Percentiles rank a stretch among this genome's conserved stretches.
phyloP scores from a whole-genome alignment of 2,888 invertebrate species.

The Acrocera orbiculus region DNA sequence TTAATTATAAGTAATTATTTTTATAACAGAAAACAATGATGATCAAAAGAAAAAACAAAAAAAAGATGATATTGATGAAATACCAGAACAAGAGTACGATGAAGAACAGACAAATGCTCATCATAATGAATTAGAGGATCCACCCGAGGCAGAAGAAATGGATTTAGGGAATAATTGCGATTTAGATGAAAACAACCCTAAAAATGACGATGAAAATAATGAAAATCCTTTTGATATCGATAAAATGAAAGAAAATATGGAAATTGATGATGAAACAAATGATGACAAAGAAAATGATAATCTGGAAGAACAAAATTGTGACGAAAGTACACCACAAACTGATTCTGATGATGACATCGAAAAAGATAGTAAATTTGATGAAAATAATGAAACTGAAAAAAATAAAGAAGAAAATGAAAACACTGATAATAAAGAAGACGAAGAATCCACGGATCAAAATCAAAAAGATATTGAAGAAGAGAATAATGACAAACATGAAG shows the following conservation, averaged over 20 bases:
- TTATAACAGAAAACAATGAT: too few species aligned
- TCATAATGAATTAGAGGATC: slow-evolving; percentile 58
- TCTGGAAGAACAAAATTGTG: slow-evolving; percentile 33
- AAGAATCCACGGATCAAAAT: slow-evolving; percentile 46
- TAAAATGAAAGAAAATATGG: slow-evolving; percentile 45
- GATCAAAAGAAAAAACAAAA: slow-evolving; percentile 32
- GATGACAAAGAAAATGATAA: slow-evolving; percentile 35
- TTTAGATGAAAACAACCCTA: slow-evolving; percentile 51
- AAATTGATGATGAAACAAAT: slow-evolving; percentile 22
- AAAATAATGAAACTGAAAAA: slow-evolving; percentile 19
- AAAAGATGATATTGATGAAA: slow-evolving; percentile 65
- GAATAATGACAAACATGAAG: slow-evolving; percentile 23
- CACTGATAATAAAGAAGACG: slow-evolving; percentile 29
- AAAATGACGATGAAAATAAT: slow-evolving; percentile 34
- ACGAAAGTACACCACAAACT: slow-evolving; percentile 37
- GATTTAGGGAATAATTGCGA: slow-evolving; percentile 78
- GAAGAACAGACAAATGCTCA: slow-evolving; percentile 67
- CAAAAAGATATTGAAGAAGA: slow-evolving; percentile 27
- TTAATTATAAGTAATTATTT: background rate
- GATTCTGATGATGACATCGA: slow-evolving; percentile 27
- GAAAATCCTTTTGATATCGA: slow-evolving; percentile 80
- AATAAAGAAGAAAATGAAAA: slow-evolving; percentile 34
- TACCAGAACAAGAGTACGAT: slow-evolving; percentile 62
- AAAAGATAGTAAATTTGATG: slow-evolving; percentile 29
- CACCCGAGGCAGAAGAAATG: slow-evolving; percentile 69